Conservation (phyloP, 1,140 invertebrate genomes). For the Planococcus citri region DNA sequence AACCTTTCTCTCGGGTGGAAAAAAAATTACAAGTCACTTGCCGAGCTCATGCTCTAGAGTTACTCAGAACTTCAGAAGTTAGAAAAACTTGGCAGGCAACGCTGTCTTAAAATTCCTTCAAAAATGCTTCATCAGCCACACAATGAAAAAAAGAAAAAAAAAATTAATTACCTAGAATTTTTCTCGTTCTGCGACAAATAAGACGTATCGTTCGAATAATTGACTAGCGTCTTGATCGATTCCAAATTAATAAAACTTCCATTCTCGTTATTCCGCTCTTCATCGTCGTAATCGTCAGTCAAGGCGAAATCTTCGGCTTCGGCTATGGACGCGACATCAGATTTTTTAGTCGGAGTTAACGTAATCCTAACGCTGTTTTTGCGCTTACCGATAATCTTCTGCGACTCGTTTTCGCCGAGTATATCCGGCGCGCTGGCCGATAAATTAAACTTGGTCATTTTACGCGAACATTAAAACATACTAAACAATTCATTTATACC, state of each 20-base stretch:
- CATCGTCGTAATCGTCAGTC: neutral
- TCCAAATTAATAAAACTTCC: neutral
- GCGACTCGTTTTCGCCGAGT: neutral
- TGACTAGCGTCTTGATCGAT: neutral
- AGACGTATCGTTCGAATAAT: neutral
- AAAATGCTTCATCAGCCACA: too few species aligned
- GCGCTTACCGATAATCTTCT: neutral
- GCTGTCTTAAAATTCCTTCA: too few species aligned
- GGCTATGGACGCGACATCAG: neutral
- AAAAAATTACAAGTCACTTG: too few species aligned
- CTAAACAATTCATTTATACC: neutral
- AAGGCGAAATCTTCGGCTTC: neutral
- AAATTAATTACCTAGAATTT: neutral
- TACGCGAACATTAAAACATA: neutral
- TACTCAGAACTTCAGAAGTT: too few species aligned
- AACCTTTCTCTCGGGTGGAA: too few species aligned
- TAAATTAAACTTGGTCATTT: neutral
- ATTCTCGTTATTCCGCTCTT: neutral
- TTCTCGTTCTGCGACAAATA: neutral
- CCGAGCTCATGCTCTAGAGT: too few species aligned
- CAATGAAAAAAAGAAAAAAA: too few species aligned
- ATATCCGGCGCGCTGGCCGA: conserved; percentile 8
- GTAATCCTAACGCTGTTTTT: neutral
- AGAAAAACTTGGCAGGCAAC: too few species aligned
- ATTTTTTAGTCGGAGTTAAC: neutral